These are phyloP conservation scores for Chironomus riparius DNA, from an alignment of 2,888 invertebrate species.

Conservation along the genomic window DNA sequence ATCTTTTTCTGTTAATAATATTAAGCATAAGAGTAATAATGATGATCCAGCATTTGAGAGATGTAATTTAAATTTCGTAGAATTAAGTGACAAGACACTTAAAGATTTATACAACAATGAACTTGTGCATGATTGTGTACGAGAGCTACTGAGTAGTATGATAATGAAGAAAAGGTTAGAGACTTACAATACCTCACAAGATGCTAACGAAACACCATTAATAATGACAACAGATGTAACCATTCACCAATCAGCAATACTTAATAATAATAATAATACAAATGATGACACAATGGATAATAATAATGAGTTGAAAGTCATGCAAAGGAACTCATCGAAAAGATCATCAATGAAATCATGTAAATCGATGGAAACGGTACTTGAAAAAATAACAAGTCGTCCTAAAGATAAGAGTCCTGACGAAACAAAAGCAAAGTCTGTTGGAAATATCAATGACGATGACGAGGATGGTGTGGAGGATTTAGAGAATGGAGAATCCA, in stretches of 20 bases:
- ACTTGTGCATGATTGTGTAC: neutral
- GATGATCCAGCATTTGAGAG: neutral
- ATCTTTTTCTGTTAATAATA: neutral
- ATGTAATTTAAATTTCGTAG: neutral
- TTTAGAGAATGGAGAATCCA: constrained; percentile 28
- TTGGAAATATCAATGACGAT: neutral
- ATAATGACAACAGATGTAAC: neutral
- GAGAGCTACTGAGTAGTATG: neutral
- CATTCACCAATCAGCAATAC: neutral
- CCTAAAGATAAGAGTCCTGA: neutral
- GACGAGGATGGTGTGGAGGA: neutral
- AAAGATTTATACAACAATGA: neutral
- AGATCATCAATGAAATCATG: constrained; percentile 4
- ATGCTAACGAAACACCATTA: neutral
- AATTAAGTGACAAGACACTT: neutral
- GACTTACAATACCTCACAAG: neutral
- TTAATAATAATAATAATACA: neutral
- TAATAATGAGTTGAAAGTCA: neutral
- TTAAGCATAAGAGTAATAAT: neutral
- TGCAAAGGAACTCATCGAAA: neutral
- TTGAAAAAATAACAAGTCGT: neutral
- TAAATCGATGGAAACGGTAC: neutral
- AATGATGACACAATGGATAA: neutral
- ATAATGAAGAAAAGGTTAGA: neutral
- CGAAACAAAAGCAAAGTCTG: constrained; percentile 8